phyloP scores from a whole-genome alignment of 2,797 vertebrate genomes.

The Acanthornis magna region DNA sequence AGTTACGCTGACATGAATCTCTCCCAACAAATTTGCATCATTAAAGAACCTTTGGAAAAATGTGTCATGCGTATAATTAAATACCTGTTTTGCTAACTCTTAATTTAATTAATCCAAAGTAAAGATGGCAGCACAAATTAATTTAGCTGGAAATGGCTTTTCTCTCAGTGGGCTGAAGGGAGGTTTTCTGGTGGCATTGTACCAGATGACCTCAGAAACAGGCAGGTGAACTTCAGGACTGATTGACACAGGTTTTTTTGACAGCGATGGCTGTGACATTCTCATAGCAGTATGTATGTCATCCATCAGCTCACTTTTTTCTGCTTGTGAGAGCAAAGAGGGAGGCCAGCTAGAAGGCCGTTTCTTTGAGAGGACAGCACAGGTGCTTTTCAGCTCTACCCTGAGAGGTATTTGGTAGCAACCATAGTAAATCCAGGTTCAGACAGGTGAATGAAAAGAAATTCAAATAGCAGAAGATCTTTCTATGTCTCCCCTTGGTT shows the following conservation, averaged over 20 bases:
- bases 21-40: slow-evolving; percentile 44
- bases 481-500: background rate
- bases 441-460: background rate
- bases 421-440: background rate
- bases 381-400: background rate
- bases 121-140: slow-evolving; percentile 46
- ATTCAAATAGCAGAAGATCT: background rate
- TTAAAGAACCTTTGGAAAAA: slow-evolving; percentile 57
- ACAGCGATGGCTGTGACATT: background rate
- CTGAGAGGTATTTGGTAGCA: background rate
- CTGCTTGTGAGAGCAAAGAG: background rate
- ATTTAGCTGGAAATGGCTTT: slow-evolving; percentile 50
- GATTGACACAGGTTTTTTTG: background rate
- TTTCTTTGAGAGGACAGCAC: background rate
- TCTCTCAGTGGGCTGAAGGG: slow-evolving; percentile 5
- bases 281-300: background rate
- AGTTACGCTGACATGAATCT: slow-evolving; percentile 7
- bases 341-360: background rate
- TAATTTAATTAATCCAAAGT: slow-evolving; percentile 55
- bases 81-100: slow-evolving; percentile 62
- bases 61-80: slow-evolving; percentile 56
- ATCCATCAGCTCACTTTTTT: background rate
- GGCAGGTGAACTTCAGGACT: background rate
- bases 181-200: background rate
- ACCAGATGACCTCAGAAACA: background rate